A percentile compares a stretch with the other conserved stretches of the same genome.
These are phyloP conservation scores for Heterocephalus glaber DNA, from an alignment of 2,113 vertebrate genomes.

Conservation along the genomic window DNA sequence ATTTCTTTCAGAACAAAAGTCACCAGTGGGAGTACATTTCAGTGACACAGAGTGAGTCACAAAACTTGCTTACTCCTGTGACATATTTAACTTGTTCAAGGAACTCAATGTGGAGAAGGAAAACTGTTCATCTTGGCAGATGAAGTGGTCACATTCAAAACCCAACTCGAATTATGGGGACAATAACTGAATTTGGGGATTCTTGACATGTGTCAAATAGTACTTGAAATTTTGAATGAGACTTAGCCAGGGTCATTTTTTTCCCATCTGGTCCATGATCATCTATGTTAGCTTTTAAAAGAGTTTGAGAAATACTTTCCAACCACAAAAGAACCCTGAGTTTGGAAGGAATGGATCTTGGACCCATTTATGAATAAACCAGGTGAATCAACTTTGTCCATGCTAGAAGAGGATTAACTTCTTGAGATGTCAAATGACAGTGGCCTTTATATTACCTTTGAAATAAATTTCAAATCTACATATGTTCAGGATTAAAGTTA, in stretches of 20 bases:
- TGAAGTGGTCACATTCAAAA: neutral
- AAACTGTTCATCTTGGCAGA: neutral
- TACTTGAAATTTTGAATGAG: neutral
- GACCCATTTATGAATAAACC: neutral
- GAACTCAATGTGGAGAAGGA: neutral
- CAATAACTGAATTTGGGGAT: neutral
- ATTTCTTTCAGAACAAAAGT: neutral
- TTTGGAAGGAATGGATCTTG: neutral
- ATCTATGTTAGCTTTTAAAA: neutral
- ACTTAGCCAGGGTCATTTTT: neutral
- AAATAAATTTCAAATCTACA: neutral
- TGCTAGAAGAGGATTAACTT: neutral
- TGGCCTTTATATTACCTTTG: neutral
- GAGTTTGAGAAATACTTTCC: neutral
- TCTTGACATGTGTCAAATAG: neutral
- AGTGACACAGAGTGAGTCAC: neutral
- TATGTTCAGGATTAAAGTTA: neutral
- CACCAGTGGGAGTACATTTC: neutral
- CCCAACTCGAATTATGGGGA: neutral
- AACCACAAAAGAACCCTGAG: neutral
- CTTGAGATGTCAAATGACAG: neutral
- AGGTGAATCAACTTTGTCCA: neutral
- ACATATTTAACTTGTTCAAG: neutral
- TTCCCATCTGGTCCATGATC: neutral
- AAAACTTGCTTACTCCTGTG: neutral